These are phyloP conservation scores for Metellina segmentata DNA, from an alignment of 2,888 invertebrate genomes.

Conservation along the genomic window DNA sequence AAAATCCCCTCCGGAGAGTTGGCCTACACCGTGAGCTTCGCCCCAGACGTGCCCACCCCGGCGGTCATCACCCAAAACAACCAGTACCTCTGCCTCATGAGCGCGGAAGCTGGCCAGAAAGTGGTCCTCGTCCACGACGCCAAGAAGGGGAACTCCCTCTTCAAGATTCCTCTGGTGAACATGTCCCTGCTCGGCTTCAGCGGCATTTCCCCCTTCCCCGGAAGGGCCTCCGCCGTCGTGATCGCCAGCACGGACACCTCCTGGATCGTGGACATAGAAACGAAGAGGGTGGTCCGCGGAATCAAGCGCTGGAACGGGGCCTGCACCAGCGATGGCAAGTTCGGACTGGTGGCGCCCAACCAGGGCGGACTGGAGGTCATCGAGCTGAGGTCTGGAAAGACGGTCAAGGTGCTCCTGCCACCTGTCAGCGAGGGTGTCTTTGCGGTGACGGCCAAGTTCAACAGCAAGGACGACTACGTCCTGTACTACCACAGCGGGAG, in stretches of 20 bases:
- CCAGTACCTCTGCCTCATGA: constrained; percentile 88
- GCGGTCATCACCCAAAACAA: constrained; percentile 92
- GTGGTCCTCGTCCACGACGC: constrained; percentile 87
- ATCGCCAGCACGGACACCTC: constrained; percentile 94
- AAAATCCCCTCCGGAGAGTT: constrained; percentile 86
- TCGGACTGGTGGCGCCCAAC: constrained; percentile 93
- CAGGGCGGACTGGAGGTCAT: constrained; percentile 94
- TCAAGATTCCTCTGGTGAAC: constrained; percentile 79
- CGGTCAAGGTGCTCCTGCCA: constrained; percentile 93
- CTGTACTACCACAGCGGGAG: constrained; percentile 97
- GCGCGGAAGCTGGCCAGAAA: constrained; percentile 91
- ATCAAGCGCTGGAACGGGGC: constrained; percentile 95
- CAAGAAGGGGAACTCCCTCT: constrained; percentile 86
- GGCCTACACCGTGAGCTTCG: constrained; percentile 91
- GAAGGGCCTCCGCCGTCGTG: constrained; percentile 87
- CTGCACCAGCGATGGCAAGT: constrained; percentile 84
- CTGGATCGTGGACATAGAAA: constrained; percentile 93
- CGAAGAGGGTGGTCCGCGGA: constrained; percentile 91
- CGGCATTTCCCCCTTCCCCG: constrained; percentile 81
- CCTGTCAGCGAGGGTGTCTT: constrained; percentile 96
- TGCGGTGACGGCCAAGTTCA: constrained; percentile 96
- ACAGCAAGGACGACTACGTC: constrained; percentile 95
- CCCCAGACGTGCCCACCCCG: constrained; percentile 89
- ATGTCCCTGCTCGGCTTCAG: constrained; percentile 79
- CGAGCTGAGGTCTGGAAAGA: constrained; percentile 93